phyloP scores from a whole-genome alignment of 2,888 invertebrate species.

The Blastobasis lacticolella region DNA sequence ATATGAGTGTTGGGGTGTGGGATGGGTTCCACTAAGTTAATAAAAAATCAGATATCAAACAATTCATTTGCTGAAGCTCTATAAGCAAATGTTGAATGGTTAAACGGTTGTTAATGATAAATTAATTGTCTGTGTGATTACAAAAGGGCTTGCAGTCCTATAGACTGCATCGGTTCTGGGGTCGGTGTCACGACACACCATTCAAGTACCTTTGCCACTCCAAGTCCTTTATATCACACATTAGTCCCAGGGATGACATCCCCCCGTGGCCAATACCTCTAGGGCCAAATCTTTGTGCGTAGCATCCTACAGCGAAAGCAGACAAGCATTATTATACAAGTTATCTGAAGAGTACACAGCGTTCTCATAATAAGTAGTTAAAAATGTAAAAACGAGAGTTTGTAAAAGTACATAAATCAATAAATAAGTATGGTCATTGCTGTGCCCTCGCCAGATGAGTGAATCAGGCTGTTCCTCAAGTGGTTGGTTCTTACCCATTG shows the following conservation, averaged over 20 bases:
- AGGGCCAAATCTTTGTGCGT: constrained; percentile 96
- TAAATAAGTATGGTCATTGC: constrained; percentile 16
- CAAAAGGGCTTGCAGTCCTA: constrained; percentile 29
- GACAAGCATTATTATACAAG: constrained; percentile 48
- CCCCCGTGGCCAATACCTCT: constrained; percentile 95
- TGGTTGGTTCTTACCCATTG: constrained; percentile 80
- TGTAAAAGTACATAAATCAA: constrained; percentile 9
- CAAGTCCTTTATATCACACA: constrained; percentile 87
- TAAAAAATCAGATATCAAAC: constrained; percentile 11
- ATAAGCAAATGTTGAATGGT: constrained; percentile 44
- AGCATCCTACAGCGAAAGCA: constrained; percentile 85
- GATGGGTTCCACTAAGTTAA: neutral
- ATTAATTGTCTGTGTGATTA: constrained; percentile 27
- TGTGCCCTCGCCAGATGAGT: constrained; percentile 61
- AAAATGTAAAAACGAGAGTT: neutral
- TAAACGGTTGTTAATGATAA: constrained; percentile 20
- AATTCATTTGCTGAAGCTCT: constrained; percentile 48
- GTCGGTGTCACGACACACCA: constrained; percentile 18
- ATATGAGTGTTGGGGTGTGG: constrained; percentile 16
- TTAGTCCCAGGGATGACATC: constrained; percentile 87
- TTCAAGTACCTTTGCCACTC: constrained; percentile 81
- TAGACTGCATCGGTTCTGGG: constrained; percentile 33
- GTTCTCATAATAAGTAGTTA: constrained; percentile 7
- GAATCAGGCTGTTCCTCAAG: constrained; percentile 41
- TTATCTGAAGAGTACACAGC: constrained; percentile 53